Percentiles rank a stretch among this genome's conserved stretches.
Evolutionary conservation across 1,140 invertebrate genomes (phyloP).

Genomic region (Drosophila mojavensis): DNA sequence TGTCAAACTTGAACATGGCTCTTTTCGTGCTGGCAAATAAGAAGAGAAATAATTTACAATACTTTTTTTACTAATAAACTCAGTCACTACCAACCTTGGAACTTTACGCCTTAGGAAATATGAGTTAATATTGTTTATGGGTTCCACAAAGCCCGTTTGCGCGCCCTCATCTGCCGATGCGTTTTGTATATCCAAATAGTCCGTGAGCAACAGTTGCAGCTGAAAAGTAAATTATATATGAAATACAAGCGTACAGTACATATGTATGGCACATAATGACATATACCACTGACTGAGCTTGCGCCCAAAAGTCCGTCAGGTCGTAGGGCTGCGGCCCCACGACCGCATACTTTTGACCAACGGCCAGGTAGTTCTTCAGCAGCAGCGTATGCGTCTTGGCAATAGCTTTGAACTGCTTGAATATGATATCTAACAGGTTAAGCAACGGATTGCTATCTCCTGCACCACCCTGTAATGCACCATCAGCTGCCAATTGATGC

Average conservation of each 20-base stretch:
- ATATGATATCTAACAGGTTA: slow-evolving; percentile 87
- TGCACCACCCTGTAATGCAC: slow-evolving; percentile 41
- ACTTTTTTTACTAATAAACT: neutral
- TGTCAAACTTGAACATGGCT: slow-evolving; percentile 91
- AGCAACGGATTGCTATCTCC: slow-evolving; percentile 84
- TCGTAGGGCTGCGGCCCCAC: slow-evolving; percentile 88
- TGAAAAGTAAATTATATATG: slow-evolving; percentile 80
- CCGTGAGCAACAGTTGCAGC: slow-evolving; percentile 91
- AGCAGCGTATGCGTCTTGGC: slow-evolving; percentile 89
- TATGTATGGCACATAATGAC: neutral
- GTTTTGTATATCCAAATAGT: slow-evolving; percentile 93
- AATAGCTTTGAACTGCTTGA: slow-evolving; percentile 90
- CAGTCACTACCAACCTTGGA: slow-evolving; percentile 84
- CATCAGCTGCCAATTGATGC: slow-evolving; percentile 88
- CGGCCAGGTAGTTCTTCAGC: slow-evolving; percentile 87
- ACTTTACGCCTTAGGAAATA: slow-evolving; percentile 86
- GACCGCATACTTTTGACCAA: slow-evolving; percentile 85
- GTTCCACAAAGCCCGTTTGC: slow-evolving; percentile 86
- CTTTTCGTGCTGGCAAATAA: slow-evolving; percentile 66
- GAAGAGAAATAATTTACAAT: neutral
- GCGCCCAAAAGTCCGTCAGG: slow-evolving; percentile 94
- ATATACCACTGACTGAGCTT: slow-evolving; percentile 93
- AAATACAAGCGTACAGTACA: neutral
- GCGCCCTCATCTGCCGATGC: slow-evolving; percentile 86
- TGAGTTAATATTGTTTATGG: slow-evolving; percentile 83